Evolutionary conservation across 2,113 vertebrate species (phyloP).

Genomic region (Erpornis zantholeuca): DNA sequence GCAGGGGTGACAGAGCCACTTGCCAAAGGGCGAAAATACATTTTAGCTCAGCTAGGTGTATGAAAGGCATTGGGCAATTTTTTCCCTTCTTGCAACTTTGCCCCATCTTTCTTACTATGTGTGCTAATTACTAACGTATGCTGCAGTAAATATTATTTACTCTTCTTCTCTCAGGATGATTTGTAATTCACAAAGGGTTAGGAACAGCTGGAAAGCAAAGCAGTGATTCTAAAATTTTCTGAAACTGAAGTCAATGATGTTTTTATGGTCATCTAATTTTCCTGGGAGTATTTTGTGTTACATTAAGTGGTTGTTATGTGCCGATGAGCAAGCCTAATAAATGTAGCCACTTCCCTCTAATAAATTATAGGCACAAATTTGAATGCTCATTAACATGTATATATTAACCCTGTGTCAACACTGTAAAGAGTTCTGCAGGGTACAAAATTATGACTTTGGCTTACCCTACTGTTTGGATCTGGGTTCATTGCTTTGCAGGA

Average conservation of each 20-base stretch:
- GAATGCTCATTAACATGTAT: not conserved
- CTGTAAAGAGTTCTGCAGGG: not conserved
- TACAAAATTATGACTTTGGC: not conserved
- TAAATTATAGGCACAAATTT: not conserved
- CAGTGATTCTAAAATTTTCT: slow-evolving; percentile 19
- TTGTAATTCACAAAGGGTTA: not conserved
- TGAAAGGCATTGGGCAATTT: not conserved
- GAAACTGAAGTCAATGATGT: not conserved
- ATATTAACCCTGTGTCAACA: not conserved
- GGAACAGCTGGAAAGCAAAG: slow-evolving; percentile 7
- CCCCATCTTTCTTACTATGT: not conserved
- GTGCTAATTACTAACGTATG: not conserved
- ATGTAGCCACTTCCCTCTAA: not conserved
- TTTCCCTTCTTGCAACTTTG: not conserved
- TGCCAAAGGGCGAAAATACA: rapidly evolving
- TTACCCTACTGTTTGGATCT: not conserved
- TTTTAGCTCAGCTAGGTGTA: not conserved
- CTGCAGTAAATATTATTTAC: slow-evolving; percentile 1
- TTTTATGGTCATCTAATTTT: slow-evolving; percentile 38
- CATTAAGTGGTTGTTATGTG: not conserved
- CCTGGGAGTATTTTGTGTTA: slow-evolving; percentile 13
- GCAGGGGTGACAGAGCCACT: not conserved
- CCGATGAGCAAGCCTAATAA: not conserved
- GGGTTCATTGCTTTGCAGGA: not conserved
- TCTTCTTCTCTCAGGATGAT: not conserved